Percentiles rank a stretch among this genome's conserved stretches.
Evolutionary conservation across 2,888 invertebrate genomes (phyloP).

Genomic region (Dicranocentrus wangi): DNA sequence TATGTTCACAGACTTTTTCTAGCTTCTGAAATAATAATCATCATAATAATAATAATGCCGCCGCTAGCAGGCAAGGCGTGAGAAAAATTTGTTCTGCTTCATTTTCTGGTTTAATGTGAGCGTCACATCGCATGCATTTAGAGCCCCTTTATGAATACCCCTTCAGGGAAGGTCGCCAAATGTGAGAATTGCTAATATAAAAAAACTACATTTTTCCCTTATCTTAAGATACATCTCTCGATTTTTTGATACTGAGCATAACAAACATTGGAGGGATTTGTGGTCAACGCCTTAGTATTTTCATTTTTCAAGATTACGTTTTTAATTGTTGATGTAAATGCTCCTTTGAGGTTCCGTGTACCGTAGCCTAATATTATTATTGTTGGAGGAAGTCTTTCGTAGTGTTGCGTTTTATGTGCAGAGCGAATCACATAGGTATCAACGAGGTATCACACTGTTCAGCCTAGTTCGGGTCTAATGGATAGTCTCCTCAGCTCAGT

Average conservation of each 20-base stretch:
- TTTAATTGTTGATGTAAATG: constrained; percentile 27
- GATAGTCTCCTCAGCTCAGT: too few species aligned
- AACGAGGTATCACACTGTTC: too few species aligned
- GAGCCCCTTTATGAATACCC: background rate
- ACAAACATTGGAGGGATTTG: background rate
- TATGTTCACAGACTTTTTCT: background rate
- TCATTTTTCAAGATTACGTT: constrained; percentile 12
- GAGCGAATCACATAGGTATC: too few species aligned
- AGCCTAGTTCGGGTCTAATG: too few species aligned
- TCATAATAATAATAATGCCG: background rate
- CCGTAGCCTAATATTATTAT: too few species aligned
- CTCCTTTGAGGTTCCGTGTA: too few species aligned
- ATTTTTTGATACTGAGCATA: constrained; percentile 11
- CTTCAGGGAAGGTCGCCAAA: constrained; percentile 52
- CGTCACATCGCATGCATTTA: background rate
- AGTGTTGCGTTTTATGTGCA: too few species aligned
- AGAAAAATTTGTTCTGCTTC: constrained; percentile 48
- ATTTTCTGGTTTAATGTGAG: constrained; percentile 17
- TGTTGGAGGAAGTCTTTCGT: too few species aligned
- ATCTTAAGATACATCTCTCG: constrained; percentile 2
- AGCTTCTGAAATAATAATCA: constrained; percentile 1
- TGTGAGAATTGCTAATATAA: constrained; percentile 25
- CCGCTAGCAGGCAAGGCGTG: constrained; percentile 55
- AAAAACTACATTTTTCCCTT: constrained; percentile 19
- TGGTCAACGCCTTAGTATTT: constrained; percentile 38